These are phyloP conservation scores for Lochmaea crataegi DNA, from an alignment of 2,888 invertebrate species.

Conservation along the genomic window DNA sequence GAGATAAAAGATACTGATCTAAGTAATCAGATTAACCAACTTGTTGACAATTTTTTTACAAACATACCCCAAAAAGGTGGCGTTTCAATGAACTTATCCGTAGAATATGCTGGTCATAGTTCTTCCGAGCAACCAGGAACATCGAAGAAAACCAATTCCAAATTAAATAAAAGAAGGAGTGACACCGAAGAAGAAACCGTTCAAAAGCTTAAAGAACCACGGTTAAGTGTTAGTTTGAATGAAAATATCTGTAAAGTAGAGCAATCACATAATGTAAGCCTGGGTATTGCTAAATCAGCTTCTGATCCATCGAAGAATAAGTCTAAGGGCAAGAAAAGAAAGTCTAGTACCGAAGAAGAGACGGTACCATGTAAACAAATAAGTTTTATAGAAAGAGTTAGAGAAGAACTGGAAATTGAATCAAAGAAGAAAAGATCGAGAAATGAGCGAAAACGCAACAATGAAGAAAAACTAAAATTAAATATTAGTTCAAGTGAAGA, in stretches of 20 bases:
- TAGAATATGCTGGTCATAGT: constrained; percentile 47
- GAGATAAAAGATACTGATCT: constrained; percentile 53
- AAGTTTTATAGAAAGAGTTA: too few species aligned
- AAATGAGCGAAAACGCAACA: constrained; percentile 13
- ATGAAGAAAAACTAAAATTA: not conserved
- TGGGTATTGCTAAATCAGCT: not conserved
- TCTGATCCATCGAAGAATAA: not conserved
- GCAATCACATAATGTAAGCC: not conserved
- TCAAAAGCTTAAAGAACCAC: constrained; percentile 16
- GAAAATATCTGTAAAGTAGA: not conserved
- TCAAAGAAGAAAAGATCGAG: not conserved
- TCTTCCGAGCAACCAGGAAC: constrained; percentile 1
- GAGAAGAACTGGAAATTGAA: not conserved
- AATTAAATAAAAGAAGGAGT: constrained; percentile 14
- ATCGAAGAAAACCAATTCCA: not conserved
- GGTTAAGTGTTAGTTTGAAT: constrained; percentile 25
- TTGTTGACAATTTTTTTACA: constrained; percentile 56
- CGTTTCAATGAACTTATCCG: constrained; percentile 55
- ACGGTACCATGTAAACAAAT: too few species aligned
- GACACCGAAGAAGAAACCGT: not conserved
- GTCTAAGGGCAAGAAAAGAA: constrained; percentile 14
- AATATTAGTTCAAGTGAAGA: constrained; percentile 4
- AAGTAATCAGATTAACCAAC: constrained; percentile 53
- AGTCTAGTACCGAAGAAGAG: constrained; percentile 3
- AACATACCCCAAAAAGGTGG: constrained; percentile 32